A percentile compares a stretch with the other conserved stretches of the same genome.
Evolutionary conservation across 2,797 vertebrate genomes (phyloP).

Genomic region (Cossypha caffra): DNA sequence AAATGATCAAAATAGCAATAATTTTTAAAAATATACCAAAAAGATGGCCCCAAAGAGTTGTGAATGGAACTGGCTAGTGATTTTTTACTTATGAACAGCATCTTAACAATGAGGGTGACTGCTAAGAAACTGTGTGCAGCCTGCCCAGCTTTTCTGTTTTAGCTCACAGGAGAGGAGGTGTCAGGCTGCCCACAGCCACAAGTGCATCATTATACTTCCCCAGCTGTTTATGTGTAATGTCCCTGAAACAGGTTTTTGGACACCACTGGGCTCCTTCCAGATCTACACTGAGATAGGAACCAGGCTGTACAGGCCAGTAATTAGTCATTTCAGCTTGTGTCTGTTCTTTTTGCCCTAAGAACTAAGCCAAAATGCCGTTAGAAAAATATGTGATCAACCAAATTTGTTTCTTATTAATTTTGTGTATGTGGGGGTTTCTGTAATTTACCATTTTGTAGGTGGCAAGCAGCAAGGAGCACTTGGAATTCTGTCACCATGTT

Average conservation of each 20-base stretch:
- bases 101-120: not conserved
- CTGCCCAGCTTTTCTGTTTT: not conserved
- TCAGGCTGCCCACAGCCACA: not conserved
- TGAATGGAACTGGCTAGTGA: not conserved
- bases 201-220: not conserved
- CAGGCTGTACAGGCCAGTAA: not conserved
- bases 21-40: not conserved
- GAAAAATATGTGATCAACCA: not conserved
- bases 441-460: not conserved
- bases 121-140: not conserved
- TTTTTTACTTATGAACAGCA: not conserved
- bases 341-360: not conserved
- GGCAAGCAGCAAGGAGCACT: not conserved
- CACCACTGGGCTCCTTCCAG: not conserved
- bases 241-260: not conserved
- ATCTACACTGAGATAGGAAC: not conserved
- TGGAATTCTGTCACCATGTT: not conserved
- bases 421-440: not conserved
- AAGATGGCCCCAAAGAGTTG: not conserved
- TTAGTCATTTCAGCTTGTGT: not conserved
- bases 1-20: not conserved
- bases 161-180: not conserved
- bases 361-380: not conserved
- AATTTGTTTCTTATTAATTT: not conserved
- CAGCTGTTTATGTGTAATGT: not conserved